Base-by-base conservation (phyloP, 2,113 vertebrate species). In the Menura novaehollandiae region DNA sequence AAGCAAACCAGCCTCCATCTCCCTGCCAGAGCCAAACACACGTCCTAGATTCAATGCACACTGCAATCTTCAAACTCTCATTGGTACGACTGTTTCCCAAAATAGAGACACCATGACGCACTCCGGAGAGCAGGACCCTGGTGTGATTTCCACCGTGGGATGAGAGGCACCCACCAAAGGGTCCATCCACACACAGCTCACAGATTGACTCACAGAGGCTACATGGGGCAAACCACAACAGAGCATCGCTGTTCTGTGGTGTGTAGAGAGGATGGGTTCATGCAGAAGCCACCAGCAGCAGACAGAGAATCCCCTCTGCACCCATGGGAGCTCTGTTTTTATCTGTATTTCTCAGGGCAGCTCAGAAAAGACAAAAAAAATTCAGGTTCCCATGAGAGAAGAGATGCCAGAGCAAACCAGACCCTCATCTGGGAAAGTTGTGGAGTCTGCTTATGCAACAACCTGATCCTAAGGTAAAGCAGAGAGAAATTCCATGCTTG, bases 221-320 rank as follows among this genome's bases (percentile, higher is more conserved):
- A 11, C 28, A 4, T 0, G 12, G 33, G 44, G 33, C 41, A 64
- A 88, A 55, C n/a, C 17, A 78, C 37, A 69, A 19, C 0, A 0
- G 12, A 83, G 27, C 39, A 77, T 20, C 0, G 0, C 43, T 64
- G 37, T 1, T 17, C 68, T 39, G 23, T 0, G 3, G 13, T 10
- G 15, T 1, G 5, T 1, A 5, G 32, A 75, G 41, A 66, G 12
- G 30, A 66, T 1, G 2, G 41, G 13, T 46, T 49, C 66, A 33
- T 2, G 24, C 1, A 2, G 58, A 15, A 92, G 37, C 28, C 80
- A 87, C 22, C 24, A 73, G 26, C 53, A 93, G 53, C 52, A 72
- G 13, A 69, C n/a, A n/a, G 9, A 41, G 72, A 91, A 83, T 20
- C 30, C 35, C 17, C 21, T 60, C 43, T 91, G 62, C 15, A n/a